phyloP scores from a whole-genome alignment of 2,888 invertebrate species.

The Drosophila eohydei region DNA sequence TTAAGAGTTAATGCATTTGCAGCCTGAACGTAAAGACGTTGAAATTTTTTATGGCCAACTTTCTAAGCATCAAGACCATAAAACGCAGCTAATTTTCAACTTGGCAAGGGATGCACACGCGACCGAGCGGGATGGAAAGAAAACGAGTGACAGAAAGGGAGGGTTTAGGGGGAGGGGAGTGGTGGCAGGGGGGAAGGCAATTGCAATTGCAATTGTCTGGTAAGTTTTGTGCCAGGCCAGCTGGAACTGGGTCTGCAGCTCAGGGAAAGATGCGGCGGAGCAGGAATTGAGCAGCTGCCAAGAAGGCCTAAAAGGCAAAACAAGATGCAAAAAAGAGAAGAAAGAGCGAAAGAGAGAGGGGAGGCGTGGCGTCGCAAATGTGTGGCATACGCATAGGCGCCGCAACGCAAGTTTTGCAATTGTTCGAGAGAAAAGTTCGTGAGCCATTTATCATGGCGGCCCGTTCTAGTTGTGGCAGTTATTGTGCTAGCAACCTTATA shows the following conservation, averaged over 20 bases:
- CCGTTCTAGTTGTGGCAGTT: slow-evolving; percentile 22
- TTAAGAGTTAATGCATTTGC: slow-evolving; percentile 21
- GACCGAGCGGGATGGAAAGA: not conserved
- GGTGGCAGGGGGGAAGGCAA: not conserved
- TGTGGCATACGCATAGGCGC: slow-evolving; percentile 61
- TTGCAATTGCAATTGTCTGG: slow-evolving; percentile 56
- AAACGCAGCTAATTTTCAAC: slow-evolving; percentile 57
- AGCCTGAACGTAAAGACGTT: slow-evolving; percentile 12
- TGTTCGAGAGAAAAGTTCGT: slow-evolving; percentile 53
- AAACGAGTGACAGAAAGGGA: not conserved
- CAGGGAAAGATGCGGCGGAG: slow-evolving; percentile 1
- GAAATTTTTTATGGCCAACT: slow-evolving; percentile 30
- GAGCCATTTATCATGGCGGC: slow-evolving; percentile 42
- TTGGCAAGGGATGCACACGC: slow-evolving; percentile 33
- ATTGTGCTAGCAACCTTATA: slow-evolving; percentile 43
- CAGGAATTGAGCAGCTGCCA: slow-evolving; percentile 51
- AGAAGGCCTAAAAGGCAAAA: slow-evolving; percentile 43
- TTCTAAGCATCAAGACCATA: slow-evolving; percentile 43
- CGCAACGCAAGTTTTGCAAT: slow-evolving; percentile 47
- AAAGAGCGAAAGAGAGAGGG: not conserved
- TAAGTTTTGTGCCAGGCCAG: slow-evolving; percentile 45
- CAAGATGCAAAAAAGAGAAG: not conserved
- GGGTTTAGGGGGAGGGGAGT: not conserved
- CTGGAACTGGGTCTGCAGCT: slow-evolving; percentile 32
- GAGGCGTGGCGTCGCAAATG: slow-evolving; percentile 23